phyloP scores from a whole-genome alignment of 2,797 vertebrate species.

The Malacoraja senta region DNA sequence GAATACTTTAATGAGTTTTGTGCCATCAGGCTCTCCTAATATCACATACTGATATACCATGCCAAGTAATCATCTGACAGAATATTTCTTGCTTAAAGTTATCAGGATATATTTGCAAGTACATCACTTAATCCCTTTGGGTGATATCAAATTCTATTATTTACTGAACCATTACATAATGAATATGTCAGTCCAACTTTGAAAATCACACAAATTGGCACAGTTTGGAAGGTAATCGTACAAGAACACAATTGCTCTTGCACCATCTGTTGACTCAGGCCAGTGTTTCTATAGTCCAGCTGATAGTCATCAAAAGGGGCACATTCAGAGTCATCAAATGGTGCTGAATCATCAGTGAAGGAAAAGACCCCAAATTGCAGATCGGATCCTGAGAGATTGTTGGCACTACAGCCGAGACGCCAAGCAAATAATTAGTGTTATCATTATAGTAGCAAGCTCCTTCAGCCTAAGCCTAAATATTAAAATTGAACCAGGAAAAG shows the following conservation, averaged over 20 bases:
- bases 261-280: slow-evolving; percentile 60
- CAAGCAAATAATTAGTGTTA: slow-evolving; percentile 41
- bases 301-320: slow-evolving; percentile 50
- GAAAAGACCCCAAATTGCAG: neutral
- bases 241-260: slow-evolving; percentile 15
- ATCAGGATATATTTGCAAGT: neutral
- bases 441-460: slow-evolving; percentile 47
- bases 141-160: neutral
- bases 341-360: slow-evolving; percentile 47
- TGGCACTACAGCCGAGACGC: slow-evolving; percentile 31
- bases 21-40: neutral
- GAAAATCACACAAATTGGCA: slow-evolving; percentile 4
- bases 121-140: neutral
- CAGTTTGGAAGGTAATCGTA: neutral
- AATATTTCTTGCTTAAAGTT: neutral
- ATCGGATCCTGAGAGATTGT: neutral
- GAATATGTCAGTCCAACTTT: slow-evolving; percentile 8
- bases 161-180: slow-evolving; percentile 13
- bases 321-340: slow-evolving; percentile 47
- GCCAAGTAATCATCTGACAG: neutral
- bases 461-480: slow-evolving; percentile 44
- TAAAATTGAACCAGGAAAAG: slow-evolving; percentile 63
- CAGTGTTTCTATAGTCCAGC: slow-evolving; percentile 51
- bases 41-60: neutral
- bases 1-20: neutral